A percentile compares a stretch with the other conserved stretches of the same genome.
Evolutionary conservation across 2,797 vertebrate species (phyloP).

Genomic region (Arremon aurantiirostris): DNA sequence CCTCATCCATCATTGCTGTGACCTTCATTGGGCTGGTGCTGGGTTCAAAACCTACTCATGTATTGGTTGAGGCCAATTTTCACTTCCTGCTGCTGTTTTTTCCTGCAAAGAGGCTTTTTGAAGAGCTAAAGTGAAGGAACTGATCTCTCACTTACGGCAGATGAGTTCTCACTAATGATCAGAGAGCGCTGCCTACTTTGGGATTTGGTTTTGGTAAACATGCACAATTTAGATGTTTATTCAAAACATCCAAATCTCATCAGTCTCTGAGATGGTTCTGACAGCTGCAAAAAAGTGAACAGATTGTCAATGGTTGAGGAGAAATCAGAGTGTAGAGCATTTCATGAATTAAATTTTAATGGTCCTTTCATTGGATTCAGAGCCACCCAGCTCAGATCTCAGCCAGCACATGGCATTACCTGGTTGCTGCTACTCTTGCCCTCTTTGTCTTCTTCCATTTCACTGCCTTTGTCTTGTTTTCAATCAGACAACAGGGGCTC

Average conservation of each 20-base stretch:
- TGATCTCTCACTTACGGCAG: neutral
- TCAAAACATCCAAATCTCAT: constrained; percentile 10
- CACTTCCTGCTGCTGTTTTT: neutral
- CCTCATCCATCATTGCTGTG: accelerated
- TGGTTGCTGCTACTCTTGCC: neutral
- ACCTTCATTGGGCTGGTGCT: neutral
- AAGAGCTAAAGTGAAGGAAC: neutral
- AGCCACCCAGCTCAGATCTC: neutral
- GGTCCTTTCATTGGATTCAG: neutral
- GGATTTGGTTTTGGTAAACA: constrained; percentile 24
- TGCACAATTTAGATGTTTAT: neutral
- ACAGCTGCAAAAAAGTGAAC: constrained; percentile 5
- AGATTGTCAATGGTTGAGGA: neutral
- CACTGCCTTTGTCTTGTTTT: neutral
- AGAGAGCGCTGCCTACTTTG: neutral
- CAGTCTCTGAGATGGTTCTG: neutral
- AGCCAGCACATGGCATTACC: neutral
- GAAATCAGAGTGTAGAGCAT: neutral
- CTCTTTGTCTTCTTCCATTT: neutral
- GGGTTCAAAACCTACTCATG: neutral
- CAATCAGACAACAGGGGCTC: neutral
- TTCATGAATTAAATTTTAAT: constrained; percentile 16
- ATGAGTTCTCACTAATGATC: constrained; percentile 13
- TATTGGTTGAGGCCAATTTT: neutral
- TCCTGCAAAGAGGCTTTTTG: neutral